A percentile compares a stretch with the other conserved stretches of the same genome.
Conservation (phyloP, 2,113 vertebrate species). For the Xiphias gladius region DNA sequence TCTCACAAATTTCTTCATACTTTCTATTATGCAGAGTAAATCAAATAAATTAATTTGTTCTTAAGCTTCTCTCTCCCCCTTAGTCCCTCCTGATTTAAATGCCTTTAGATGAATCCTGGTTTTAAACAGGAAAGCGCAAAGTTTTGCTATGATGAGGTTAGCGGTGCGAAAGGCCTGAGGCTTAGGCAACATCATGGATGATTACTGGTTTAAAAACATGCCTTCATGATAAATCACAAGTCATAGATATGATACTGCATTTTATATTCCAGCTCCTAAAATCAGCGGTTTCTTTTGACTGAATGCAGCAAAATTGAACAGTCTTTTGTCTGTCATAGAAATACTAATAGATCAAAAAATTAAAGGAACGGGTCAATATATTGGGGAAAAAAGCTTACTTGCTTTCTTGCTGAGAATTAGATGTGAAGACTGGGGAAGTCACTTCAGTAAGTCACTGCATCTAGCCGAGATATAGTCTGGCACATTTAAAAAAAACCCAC, state of each 20-base stretch:
- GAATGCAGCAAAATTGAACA: not conserved
- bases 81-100: not conserved
- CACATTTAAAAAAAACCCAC: not conserved
- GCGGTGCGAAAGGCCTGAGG: not conserved
- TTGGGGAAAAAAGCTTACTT: not conserved
- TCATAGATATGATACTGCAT: not conserved
- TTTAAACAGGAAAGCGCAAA: constrained; percentile 11
- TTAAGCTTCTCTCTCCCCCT: not conserved
- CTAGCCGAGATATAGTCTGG: not conserved
- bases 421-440: not conserved
- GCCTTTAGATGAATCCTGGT: constrained; percentile 28
- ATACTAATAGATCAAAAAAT: not conserved
- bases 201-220: constrained; percentile 15
- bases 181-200: not conserved
- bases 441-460: not conserved
- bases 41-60: no score
- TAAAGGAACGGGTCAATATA: not conserved
- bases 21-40: not conserved
- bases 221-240: not conserved
- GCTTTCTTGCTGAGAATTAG: not conserved
- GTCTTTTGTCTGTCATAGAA: not conserved
- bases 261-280: not conserved
- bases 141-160: constrained; percentile 9
- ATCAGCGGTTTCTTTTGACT: not conserved
- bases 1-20: not conserved